Percentiles rank a stretch among this genome's conserved stretches.
These are phyloP conservation scores for Meles meles DNA, from an alignment of 2,113 vertebrate genomes.

Conservation along the genomic window DNA sequence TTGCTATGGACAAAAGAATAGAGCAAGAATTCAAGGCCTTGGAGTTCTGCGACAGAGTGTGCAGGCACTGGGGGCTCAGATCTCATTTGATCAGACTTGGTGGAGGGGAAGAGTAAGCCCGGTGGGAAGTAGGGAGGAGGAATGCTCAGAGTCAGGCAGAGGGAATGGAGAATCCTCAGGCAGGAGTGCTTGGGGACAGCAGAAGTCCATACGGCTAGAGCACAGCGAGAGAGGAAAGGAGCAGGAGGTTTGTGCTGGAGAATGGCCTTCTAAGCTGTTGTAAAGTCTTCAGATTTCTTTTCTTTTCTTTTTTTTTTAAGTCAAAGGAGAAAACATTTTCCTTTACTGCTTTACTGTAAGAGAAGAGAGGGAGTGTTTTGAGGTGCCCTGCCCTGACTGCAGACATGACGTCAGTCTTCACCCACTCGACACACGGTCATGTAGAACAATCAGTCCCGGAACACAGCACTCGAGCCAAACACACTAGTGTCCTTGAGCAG, in stretches of 20 bases:
- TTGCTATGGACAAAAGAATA: not conserved
- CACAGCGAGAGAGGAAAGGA: not conserved
- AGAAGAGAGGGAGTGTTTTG: not conserved
- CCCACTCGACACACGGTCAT: too few species aligned
- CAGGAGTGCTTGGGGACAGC: not conserved
- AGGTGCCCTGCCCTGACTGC: not conserved
- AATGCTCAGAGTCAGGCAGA: not conserved
- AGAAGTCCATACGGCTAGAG: not conserved
- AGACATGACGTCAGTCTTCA: not conserved
- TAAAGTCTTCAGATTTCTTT: not conserved
- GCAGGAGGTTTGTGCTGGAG: not conserved
- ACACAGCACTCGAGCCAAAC: accelerated
- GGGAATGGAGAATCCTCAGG: too few species aligned
- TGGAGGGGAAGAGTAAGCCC: not conserved
- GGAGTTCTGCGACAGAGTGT: not conserved
- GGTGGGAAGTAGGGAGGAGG: too few species aligned
- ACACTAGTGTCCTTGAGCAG: not conserved
- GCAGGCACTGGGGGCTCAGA: not conserved
- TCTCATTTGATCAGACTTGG: not conserved
- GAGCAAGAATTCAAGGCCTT: not conserved
- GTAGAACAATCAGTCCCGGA: not conserved
- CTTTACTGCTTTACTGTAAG: not conserved
- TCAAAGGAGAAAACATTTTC: not conserved
- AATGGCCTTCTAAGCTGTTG: not conserved
- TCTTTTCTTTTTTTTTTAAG: not conserved